Evolutionary conservation across 2,888 invertebrate genomes (phyloP).

Genomic region (Argyra leucocephala): DNA sequence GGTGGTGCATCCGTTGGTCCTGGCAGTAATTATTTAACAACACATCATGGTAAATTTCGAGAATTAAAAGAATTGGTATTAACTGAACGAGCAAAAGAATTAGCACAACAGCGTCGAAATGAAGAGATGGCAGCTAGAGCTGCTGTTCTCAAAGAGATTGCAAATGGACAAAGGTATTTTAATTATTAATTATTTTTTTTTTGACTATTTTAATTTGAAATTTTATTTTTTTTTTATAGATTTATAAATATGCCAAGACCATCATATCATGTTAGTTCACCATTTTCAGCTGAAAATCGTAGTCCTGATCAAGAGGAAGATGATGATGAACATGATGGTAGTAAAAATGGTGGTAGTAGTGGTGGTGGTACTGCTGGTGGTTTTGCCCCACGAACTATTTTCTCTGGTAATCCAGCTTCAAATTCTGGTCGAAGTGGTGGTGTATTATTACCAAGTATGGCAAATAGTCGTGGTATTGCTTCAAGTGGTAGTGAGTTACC

Average conservation of each 20-base stretch:
- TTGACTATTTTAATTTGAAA: not conserved
- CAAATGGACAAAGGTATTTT: slow-evolving; percentile 49
- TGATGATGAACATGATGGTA: slow-evolving; percentile 24
- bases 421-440: slow-evolving; percentile 23
- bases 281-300: slow-evolving; percentile 34
- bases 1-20: slow-evolving; percentile 9
- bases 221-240: slow-evolving; percentile 12
- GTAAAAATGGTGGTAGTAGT: slow-evolving; percentile 17
- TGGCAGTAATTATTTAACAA: slow-evolving; percentile 29
- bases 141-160: slow-evolving; percentile 53
- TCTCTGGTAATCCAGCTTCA: slow-evolving; percentile 21
- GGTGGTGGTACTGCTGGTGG: slow-evolving; percentile 21
- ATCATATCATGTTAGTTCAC: slow-evolving; percentile 11
- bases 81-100: slow-evolving; percentile 65
- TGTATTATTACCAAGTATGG: slow-evolving; percentile 23
- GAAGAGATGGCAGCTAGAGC: slow-evolving; percentile 62
- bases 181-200: not conserved
- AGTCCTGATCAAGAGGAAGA: slow-evolving; percentile 30
- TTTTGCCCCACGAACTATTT: slow-evolving; percentile 17
- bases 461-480: not conserved
- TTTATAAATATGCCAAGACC: slow-evolving; percentile 8
- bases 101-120: slow-evolving; percentile 62
- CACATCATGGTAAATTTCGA: slow-evolving; percentile 51
- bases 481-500: slow-evolving; percentile 12
- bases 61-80: slow-evolving; percentile 70